Evolutionary conservation across 2,888 invertebrate genomes (phyloP).

Genomic region (Ptilodon capucinus): DNA sequence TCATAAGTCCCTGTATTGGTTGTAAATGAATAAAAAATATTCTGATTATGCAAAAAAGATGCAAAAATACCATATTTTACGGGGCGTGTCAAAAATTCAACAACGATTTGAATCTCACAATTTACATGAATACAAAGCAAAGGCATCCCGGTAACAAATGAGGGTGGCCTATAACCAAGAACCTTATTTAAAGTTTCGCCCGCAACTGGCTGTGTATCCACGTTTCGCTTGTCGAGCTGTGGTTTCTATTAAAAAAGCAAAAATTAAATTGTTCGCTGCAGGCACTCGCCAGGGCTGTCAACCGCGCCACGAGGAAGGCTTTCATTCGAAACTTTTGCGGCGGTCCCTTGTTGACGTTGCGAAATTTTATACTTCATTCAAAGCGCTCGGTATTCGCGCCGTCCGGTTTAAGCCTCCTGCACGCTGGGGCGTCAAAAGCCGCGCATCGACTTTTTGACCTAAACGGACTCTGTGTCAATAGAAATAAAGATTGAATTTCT

Average conservation of each 20-base stretch:
- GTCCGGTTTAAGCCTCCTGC: too few relatives aligned
- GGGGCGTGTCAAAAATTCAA: too few relatives aligned
- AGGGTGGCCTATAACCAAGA: constrained; percentile 29
- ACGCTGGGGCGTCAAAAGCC: too few relatives aligned
- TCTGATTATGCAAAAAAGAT: too few relatives aligned
- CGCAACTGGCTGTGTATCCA: constrained; percentile 36
- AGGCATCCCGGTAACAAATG: constrained; percentile 30
- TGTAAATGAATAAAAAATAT: too few relatives aligned
- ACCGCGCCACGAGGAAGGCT: constrained; percentile 36
- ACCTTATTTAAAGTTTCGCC: constrained; percentile 35
- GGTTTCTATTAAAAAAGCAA: constrained; percentile 50
- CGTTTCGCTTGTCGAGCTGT: constrained; percentile 41
- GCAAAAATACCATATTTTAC: too few relatives aligned
- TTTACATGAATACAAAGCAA: constrained; percentile 17
- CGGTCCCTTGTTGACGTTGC: constrained; percentile 42
- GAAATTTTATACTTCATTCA: constrained; percentile 48
- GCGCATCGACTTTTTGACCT: too few relatives aligned
- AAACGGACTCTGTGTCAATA: too few relatives aligned
- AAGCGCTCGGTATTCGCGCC: constrained; percentile 22
- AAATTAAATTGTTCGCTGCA: constrained; percentile 49
- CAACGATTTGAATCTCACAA: constrained; percentile 11
- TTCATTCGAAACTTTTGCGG: constrained; percentile 47
- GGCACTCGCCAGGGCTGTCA: constrained; percentile 43
- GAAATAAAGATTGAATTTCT: too few relatives aligned
- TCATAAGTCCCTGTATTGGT: too few relatives aligned